Conservation (phyloP, 2,113 vertebrate species). For the Gobio gobio region DNA sequence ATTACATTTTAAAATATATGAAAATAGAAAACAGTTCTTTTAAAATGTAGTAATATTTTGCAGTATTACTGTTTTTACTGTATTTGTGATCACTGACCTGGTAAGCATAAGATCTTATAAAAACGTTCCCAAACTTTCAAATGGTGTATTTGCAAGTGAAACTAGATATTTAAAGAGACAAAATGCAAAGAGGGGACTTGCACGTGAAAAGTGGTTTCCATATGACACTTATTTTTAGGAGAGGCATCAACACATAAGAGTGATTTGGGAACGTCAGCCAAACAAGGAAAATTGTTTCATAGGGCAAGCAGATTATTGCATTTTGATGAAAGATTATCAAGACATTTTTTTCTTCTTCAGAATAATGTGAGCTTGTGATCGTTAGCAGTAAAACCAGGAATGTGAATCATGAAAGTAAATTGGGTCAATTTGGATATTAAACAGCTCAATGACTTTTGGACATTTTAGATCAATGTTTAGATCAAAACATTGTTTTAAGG, state of each 20-base stretch:
- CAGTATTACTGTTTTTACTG: neutral
- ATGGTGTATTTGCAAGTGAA: neutral
- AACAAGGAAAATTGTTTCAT: neutral
- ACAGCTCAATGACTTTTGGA: neutral
- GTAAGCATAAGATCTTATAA: neutral
- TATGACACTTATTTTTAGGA: neutral
- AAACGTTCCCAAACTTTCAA: neutral
- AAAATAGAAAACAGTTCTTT: no score
- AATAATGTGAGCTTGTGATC: neutral
- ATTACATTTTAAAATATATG: no score
- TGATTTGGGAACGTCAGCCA: neutral
- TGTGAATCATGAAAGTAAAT: neutral
- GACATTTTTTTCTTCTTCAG: neutral
- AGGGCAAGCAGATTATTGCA: neutral
- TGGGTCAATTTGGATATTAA: neutral
- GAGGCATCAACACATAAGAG: neutral
- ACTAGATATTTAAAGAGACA: neutral
- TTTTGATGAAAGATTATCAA: neutral
- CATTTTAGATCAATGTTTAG: no score
- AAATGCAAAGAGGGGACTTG: neutral
- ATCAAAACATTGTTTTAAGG: neutral
- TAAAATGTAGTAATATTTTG: no score
- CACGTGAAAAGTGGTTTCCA: neutral
- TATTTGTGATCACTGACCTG: neutral
- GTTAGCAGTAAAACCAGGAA: neutral